These are phyloP conservation scores for Danio jaintianensis DNA, from an alignment of 2,797 vertebrate genomes.

Conservation along the genomic window DNA sequence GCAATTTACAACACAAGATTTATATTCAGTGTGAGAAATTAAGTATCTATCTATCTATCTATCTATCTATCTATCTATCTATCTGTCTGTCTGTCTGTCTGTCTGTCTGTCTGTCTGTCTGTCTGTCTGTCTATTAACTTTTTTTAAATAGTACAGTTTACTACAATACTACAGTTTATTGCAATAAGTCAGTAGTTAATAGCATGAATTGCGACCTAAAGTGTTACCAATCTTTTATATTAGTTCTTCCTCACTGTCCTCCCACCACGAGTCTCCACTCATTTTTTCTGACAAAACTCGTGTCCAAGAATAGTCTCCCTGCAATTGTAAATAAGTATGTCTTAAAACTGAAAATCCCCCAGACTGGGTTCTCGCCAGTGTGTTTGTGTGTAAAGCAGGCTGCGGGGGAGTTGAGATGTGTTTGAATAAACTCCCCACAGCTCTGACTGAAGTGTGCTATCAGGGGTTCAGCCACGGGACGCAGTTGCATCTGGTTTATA, in stretches of 20 bases:
- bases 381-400: constrained; percentile 42
- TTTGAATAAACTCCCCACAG: constrained; percentile 77
- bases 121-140: too few relatives aligned
- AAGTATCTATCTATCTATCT: background rate
- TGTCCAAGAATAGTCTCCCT: constrained; percentile 27
- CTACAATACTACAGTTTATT: too few relatives aligned
- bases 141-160: too few relatives aligned
- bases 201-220: too few relatives aligned
- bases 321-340: constrained; percentile 39
- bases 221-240: background rate
- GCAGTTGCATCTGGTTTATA: constrained; percentile 38
- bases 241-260: background rate
- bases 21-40: background rate
- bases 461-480: constrained; percentile 78
- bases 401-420: constrained; percentile 68
- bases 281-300: constrained; percentile 16
- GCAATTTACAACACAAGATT: background rate
- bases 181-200: too few relatives aligned
- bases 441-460: constrained; percentile 72
- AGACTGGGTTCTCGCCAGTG: constrained; percentile 8
- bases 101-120: background rate
- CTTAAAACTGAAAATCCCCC: constrained; percentile 23
- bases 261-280: background rate
- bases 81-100: too few relatives aligned
- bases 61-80: too few relatives aligned